phyloP scores from a whole-genome alignment of 2,797 vertebrate species.

The Hirundo rustica region DNA sequence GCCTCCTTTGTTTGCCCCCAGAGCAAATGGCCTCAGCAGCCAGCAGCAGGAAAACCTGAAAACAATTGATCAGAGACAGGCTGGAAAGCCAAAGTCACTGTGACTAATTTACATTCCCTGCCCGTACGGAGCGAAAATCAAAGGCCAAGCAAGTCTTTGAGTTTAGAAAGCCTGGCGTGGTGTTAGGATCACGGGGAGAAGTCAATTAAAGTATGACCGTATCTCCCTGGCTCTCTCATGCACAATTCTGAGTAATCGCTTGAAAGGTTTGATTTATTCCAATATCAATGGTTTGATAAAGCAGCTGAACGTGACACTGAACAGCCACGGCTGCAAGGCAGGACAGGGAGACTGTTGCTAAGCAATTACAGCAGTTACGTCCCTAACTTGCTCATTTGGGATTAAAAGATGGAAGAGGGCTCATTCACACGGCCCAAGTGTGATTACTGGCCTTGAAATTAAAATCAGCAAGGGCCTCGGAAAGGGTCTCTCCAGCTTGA shows the following conservation, averaged over 20 bases:
- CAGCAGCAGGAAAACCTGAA: conserved; percentile 51
- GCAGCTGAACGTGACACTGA: background rate
- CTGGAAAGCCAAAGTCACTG: conserved; percentile 41
- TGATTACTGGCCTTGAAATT: background rate
- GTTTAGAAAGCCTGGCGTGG: background rate
- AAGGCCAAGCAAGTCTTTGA: conserved; percentile 19
- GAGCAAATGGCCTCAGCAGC: conserved; percentile 1
- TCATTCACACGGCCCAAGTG: background rate
- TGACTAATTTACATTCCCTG: conserved; percentile 58
- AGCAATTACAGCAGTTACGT: conserved; percentile 25
- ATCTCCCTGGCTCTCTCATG: background rate
- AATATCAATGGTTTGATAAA: background rate
- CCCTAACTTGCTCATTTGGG: conserved; percentile 36
- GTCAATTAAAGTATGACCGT: background rate
- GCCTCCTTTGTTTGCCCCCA: conserved; percentile 33
- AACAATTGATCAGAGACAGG: conserved; percentile 49
- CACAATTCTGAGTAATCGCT: background rate
- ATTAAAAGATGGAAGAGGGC: background rate
- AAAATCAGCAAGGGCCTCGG: background rate
- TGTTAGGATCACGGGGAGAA: background rate
- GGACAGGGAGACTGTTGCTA: conserved; percentile 47
- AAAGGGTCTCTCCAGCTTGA: background rate
- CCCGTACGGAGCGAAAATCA: background rate
- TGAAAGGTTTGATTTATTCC: background rate
- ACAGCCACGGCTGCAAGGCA: background rate